A percentile compares a stretch with the other conserved stretches of the same genome.
Evolutionary conservation across 2,113 vertebrate genomes (phyloP).

Genomic region (Etheostoma cragini): DNA sequence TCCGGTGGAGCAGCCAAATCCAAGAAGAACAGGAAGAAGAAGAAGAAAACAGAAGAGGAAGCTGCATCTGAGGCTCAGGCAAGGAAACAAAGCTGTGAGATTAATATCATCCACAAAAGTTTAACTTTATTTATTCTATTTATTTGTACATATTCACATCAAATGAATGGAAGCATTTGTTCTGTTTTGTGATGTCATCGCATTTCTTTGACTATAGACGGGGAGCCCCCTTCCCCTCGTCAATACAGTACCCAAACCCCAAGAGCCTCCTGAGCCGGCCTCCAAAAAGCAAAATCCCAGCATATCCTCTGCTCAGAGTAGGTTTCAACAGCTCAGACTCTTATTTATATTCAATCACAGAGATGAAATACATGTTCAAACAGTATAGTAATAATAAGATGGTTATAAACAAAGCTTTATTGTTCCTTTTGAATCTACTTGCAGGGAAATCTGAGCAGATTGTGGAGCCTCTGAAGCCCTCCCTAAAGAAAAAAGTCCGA

Average conservation of each 20-base stretch:
- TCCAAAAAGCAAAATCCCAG: slow-evolving; percentile 65
- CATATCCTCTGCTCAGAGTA: slow-evolving; percentile 68
- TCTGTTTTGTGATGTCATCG: background rate
- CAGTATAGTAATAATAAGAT: background rate
- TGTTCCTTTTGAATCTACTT: slow-evolving; percentile 33
- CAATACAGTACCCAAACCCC: slow-evolving; percentile 42
- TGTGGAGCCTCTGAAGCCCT: slow-evolving; percentile 90
- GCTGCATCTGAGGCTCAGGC: slow-evolving; percentile 64
- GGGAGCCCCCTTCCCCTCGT: background rate
- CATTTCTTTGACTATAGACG: slow-evolving; percentile 47
- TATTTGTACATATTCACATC: background rate
- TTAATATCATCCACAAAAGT: background rate
- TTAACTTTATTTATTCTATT: background rate
- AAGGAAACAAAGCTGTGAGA: slow-evolving; percentile 21
- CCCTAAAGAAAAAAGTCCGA: slow-evolving; percentile 93
- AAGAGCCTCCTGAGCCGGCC: slow-evolving; percentile 48
- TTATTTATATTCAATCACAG: background rate
- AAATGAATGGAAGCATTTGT: background rate
- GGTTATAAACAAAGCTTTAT: background rate
- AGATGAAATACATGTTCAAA: background rate
- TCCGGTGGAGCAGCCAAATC: slow-evolving; percentile 86
- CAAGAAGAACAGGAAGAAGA: slow-evolving; percentile 96
- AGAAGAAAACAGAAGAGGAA: slow-evolving; percentile 92
- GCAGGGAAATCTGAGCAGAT: slow-evolving; percentile 92
- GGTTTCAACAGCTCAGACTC: slow-evolving; percentile 21